Percentiles rank a stretch among this genome's conserved stretches.
These are phyloP conservation scores for Pteromalus puparum DNA, from an alignment of 1,140 invertebrate genomes.

Conservation along the genomic window DNA sequence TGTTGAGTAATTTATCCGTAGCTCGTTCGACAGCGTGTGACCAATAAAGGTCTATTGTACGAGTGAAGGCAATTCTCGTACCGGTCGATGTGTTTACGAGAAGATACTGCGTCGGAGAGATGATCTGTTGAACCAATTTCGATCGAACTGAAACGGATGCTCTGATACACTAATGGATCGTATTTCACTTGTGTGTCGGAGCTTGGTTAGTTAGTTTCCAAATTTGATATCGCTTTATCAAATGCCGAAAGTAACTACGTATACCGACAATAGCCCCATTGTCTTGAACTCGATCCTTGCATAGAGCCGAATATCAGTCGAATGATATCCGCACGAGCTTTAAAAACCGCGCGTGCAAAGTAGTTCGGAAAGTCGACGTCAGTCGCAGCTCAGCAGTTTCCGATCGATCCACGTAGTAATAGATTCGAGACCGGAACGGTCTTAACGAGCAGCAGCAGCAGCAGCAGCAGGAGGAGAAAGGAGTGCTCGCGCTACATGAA, in stretches of 20 bases:
- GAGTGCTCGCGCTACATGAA: conserved; percentile 7
- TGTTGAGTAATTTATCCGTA: no score
- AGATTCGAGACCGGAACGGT: not conserved
- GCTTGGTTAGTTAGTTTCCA: not conserved
- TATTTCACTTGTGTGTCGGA: not conserved
- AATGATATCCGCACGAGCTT: no score
- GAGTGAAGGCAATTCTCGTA: not conserved
- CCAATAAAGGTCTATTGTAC: not conserved
- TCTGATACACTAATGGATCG: not conserved
- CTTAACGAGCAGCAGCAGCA: not conserved
- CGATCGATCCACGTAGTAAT: not conserved
- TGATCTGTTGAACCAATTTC: not conserved
- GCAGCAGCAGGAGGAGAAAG: not conserved
- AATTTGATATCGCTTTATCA: not conserved
- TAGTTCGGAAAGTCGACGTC: no score
- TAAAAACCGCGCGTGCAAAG: no score
- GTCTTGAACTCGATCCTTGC: not conserved
- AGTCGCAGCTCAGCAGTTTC: no score
- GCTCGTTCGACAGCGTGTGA: not conserved
- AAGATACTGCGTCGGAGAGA: not conserved
- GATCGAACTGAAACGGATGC: not conserved
- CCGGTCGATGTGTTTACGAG: not conserved
- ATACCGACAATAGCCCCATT: not conserved
- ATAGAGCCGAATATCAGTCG: not conserved
- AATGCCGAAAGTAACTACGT: not conserved